Evolutionary conservation across 2,888 invertebrate species (phyloP), one percentile per base, ranked within the genome.

Genomic region (Agrochola lychnidis): DNA sequence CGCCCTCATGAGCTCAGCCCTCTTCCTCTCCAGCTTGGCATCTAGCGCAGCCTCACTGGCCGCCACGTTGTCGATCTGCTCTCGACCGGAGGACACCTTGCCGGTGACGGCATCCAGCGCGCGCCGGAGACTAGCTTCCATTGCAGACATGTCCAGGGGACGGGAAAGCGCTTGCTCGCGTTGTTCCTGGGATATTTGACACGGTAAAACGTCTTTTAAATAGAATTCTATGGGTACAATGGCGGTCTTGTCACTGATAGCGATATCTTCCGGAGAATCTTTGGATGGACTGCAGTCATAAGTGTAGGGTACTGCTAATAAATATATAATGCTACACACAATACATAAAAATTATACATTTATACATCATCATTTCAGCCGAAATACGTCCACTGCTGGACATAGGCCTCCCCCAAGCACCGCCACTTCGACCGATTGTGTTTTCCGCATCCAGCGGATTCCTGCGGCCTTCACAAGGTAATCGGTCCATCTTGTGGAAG

Each of bases 31-130:
- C 77, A 99, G 98, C 97, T 99, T 99, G 16, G 98, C 97, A 90
- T 99, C 99, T 4, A 99, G 96, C 83, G 98, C 99, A 51, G 98
- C 98, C 93, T 99, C 99, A 89, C 99, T 99, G 14, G 98, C 98
- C 42, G 98, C 98, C 9, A 99, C 98, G 93, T 98, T 98, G 90
- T 98, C 98, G 88, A 99, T 98, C 92, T 98, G 98, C 73, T 97
- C 97, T 71, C 97, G 97, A 0, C 98, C 98, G 71, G 98, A 97
- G n/a, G 97, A 96, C 73, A 98, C 97, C 90, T 98, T 98, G 73
- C 97, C 96, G 85, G 97, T 97, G 14, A 98, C 97, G 16, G 97
- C 96, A 76, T 97, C 97, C 48, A 98, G 97, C 0, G 99, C 98
- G 80, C 98, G 97, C 80, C 97, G 97, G 42, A 99, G 95, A 4